Evolutionary conservation across 2,797 vertebrate species (phyloP).

Genomic region (Alectoris magna): DNA sequence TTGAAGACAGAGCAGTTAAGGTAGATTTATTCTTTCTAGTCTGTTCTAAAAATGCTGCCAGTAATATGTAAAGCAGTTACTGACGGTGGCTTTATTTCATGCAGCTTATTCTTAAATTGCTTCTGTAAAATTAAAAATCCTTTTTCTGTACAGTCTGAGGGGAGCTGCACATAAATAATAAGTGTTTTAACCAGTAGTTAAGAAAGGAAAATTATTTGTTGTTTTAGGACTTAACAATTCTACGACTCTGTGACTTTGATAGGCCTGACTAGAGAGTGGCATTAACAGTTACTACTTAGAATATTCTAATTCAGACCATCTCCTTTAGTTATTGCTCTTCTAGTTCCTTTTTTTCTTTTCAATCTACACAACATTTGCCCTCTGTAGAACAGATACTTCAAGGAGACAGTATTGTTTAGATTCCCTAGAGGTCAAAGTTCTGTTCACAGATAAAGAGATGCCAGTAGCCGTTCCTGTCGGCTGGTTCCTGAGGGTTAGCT

Average conservation of each 20-base stretch:
- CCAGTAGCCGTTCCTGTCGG: neutral
- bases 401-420: neutral
- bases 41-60: neutral
- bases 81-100: neutral
- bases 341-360: neutral
- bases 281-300: neutral
- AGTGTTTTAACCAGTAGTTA: neutral
- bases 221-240: neutral
- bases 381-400: neutral
- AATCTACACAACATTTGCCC: neutral
- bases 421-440: neutral
- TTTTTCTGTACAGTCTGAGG: neutral
- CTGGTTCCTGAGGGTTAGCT: neutral
- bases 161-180: neutral
- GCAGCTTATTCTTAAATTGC: neutral
- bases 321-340: neutral
- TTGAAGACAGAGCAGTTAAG: conserved; percentile 90
- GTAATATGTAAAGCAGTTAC: neutral
- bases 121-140: neutral
- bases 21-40: conserved; percentile 75
- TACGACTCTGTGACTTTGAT: neutral
- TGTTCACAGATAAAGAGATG: neutral
- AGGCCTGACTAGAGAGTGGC: neutral
- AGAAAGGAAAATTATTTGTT: neutral
- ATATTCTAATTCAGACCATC: neutral